Percentiles rank a stretch among this genome's conserved stretches.
phyloP scores from a whole-genome alignment of 2,113 vertebrate species.

The Phodopus roborovskii region DNA sequence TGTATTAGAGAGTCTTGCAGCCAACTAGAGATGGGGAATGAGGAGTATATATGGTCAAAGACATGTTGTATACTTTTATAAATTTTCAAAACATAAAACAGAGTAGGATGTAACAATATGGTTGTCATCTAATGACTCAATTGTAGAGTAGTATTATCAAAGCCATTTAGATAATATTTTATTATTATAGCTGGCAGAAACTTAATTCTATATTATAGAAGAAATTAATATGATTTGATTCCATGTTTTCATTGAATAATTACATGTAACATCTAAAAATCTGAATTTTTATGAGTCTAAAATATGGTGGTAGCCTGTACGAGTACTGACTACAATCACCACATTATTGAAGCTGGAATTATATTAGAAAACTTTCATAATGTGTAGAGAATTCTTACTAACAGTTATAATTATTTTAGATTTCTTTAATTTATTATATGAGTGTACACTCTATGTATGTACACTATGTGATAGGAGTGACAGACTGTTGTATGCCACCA shows the following conservation, averaged over 20 bases:
- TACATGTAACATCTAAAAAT: background rate
- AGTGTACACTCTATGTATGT: background rate
- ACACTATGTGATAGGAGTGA: background rate
- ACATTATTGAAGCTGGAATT: background rate
- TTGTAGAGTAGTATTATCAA: background rate
- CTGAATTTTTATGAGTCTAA: background rate
- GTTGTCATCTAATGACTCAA: background rate
- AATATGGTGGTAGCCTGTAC: background rate
- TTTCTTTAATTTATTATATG: no score
- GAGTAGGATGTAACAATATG: constrained; percentile 25
- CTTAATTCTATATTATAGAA: background rate
- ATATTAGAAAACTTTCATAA: background rate
- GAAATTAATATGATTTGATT: background rate
- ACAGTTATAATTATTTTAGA: background rate
- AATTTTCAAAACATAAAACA: background rate
- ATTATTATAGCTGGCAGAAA: background rate
- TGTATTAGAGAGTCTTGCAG: background rate
- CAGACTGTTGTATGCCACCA: background rate
- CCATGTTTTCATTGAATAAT: background rate
- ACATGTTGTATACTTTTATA: background rate
- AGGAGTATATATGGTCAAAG: no score
- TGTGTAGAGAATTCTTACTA: background rate
- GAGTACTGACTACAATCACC: background rate
- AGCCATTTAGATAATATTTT: background rate
- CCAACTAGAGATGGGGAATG: background rate